Evolutionary conservation across 2,113 vertebrate species (phyloP).

Genomic region (Nyctereutes procyonoides): DNA sequence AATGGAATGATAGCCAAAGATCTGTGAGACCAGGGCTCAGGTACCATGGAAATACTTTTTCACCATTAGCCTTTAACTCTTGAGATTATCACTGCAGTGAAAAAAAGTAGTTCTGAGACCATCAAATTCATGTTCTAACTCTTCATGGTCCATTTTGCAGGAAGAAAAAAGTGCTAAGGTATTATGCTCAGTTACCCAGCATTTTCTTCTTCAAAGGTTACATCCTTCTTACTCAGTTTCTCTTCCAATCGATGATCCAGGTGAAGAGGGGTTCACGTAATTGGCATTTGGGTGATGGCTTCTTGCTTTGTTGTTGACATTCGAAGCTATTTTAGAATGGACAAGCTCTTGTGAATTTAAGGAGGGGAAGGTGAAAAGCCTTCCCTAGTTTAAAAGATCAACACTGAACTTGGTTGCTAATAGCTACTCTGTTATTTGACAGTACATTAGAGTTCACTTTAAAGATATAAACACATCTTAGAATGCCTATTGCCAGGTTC

Average conservation of each 20-base stretch:
- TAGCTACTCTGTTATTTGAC: background rate
- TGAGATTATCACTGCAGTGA: constrained; percentile 71
- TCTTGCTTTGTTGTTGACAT: background rate
- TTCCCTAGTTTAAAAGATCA: background rate
- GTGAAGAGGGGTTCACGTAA: background rate
- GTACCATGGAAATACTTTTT: constrained; percentile 63
- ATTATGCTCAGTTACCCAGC: constrained; percentile 33
- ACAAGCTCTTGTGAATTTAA: background rate
- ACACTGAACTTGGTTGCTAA: background rate
- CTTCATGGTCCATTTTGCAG: background rate
- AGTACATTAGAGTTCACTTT: background rate
- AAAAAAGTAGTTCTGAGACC: background rate
- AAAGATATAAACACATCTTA: background rate
- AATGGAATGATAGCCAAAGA: constrained; percentile 63
- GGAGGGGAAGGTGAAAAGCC: background rate
- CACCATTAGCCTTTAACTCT: constrained; percentile 70
- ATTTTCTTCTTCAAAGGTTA: constrained; percentile 78
- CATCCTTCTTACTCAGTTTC: constrained; percentile 66
- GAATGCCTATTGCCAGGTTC: background rate
- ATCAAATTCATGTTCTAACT: background rate
- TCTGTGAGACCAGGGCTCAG: background rate
- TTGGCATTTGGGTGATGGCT: background rate
- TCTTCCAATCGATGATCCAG: background rate
- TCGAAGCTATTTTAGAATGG: background rate
- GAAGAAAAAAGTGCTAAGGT: background rate